Conservation (phyloP, 2,888 invertebrate genomes). For the Hyalella azteca region DNA sequence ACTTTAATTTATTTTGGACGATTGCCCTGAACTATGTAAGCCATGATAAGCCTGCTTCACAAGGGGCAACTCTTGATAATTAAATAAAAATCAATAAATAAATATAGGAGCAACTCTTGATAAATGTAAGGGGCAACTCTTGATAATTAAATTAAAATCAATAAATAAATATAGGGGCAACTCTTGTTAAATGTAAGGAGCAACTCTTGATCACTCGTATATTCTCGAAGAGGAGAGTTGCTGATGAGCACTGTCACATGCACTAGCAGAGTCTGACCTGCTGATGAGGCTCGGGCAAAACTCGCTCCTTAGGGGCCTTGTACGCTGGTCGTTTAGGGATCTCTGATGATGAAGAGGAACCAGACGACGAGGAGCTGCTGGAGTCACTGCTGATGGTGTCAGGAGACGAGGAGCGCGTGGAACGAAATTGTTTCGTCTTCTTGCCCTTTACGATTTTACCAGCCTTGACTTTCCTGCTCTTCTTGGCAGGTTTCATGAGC, state of each 20-base stretch:
- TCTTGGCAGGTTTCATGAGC: not conserved
- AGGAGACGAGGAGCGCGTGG: not conserved
- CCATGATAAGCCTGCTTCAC: too few relatives aligned
- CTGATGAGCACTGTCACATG: not conserved
- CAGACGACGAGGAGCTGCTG: slow-evolving; percentile 6
- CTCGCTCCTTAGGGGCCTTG: slow-evolving; percentile 14
- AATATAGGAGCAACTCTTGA: too few relatives aligned
- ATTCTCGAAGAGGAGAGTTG: too few relatives aligned
- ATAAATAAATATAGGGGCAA: too few relatives aligned
- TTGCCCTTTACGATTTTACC: not conserved
- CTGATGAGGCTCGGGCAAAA: not conserved
- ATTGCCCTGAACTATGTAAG: too few relatives aligned
- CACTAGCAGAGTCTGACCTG: not conserved
- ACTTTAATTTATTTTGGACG: too few relatives aligned
- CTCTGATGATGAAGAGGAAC: not conserved
- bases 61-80: too few relatives aligned
- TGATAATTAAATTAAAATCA: too few relatives aligned
- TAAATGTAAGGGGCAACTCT: too few relatives aligned
- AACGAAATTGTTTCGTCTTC: slow-evolving; percentile 1
- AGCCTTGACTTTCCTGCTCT: not conserved
- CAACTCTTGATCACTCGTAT: too few relatives aligned
- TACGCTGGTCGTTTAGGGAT: not conserved
- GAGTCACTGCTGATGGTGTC: not conserved
- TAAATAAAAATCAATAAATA: too few relatives aligned
- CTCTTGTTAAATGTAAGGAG: too few relatives aligned